Evolutionary conservation across 2,888 invertebrate genomes (phyloP).

Genomic region (Chrysodeixis includens): DNA sequence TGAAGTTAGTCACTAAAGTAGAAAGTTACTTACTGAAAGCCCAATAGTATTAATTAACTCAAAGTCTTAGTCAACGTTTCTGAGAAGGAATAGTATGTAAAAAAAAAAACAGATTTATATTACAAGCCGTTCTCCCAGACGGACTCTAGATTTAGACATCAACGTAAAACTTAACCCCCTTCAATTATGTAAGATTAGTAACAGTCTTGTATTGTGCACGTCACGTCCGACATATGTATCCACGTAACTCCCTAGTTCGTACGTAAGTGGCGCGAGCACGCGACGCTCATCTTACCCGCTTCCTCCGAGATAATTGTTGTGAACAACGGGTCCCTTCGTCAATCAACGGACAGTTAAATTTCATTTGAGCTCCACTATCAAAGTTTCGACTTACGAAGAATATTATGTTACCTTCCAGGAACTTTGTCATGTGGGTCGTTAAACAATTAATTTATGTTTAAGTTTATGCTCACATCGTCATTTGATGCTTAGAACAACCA

Average conservation of each 20-base stretch:
- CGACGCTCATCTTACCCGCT: conserved; percentile 74
- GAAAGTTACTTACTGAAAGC: too few species aligned
- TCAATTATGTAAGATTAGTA: conserved; percentile 34
- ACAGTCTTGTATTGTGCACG: conserved; percentile 47
- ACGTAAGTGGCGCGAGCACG: conserved; percentile 41
- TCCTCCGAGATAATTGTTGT: conserved; percentile 81
- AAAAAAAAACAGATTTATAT: neutral
- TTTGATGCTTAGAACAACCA: conserved; percentile 18
- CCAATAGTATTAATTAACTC: too few species aligned
- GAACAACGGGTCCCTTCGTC: conserved; percentile 84
- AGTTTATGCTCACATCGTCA: conserved; percentile 2
- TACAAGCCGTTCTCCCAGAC: neutral
- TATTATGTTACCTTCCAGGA: conserved; percentile 68
- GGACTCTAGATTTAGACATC: neutral
- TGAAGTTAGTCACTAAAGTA: too few species aligned
- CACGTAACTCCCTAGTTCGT: conserved; percentile 23
- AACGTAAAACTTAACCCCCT: conserved; percentile 1
- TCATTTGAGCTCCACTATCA: conserved; percentile 81
- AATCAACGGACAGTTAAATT: conserved; percentile 85
- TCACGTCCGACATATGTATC: conserved; percentile 31
- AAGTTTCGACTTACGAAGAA: conserved; percentile 67
- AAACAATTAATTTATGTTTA: conserved; percentile 29
- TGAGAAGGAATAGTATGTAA: too few species aligned
- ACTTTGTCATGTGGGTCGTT: conserved; percentile 42
- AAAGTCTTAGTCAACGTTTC: too few species aligned